Conservation (phyloP, 1,140 invertebrate genomes). For the Diorhabda sublineata region DNA sequence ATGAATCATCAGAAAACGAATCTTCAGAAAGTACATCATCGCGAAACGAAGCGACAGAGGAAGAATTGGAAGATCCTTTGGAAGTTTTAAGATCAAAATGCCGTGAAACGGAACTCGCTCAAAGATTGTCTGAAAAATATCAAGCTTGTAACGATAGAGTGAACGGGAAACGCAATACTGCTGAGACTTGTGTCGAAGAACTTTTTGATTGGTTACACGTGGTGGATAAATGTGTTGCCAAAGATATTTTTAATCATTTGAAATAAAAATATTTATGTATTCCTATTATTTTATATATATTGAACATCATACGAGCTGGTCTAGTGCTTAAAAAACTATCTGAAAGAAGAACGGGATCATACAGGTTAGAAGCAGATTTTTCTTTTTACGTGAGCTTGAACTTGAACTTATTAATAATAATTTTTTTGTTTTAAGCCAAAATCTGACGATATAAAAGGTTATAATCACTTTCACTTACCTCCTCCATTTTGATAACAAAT, state of each 20-base stretch:
- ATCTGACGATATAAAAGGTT: neutral
- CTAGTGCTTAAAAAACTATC: too few relatives aligned
- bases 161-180: neutral
- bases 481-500: slow-evolving; percentile 79
- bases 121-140: neutral
- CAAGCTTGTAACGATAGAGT: neutral
- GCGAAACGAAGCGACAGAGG: neutral
- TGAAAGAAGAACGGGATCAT: too few relatives aligned
- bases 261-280: neutral
- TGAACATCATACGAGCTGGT: too few relatives aligned
- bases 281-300: neutral
- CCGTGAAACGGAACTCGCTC: neutral
- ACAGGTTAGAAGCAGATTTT: neutral
- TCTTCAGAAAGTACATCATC: neutral
- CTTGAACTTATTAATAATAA: neutral
- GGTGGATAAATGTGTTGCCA: neutral
- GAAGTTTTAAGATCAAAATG: neutral
- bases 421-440: neutral
- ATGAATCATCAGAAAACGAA: neutral
- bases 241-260: neutral
- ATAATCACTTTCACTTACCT: slow-evolving; percentile 49
- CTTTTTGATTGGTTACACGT: neutral
- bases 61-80: neutral
- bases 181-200: neutral
- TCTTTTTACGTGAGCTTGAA: neutral